phyloP scores from a whole-genome alignment of 2,888 invertebrate species.

The Melikaiella ostensackeni region DNA sequence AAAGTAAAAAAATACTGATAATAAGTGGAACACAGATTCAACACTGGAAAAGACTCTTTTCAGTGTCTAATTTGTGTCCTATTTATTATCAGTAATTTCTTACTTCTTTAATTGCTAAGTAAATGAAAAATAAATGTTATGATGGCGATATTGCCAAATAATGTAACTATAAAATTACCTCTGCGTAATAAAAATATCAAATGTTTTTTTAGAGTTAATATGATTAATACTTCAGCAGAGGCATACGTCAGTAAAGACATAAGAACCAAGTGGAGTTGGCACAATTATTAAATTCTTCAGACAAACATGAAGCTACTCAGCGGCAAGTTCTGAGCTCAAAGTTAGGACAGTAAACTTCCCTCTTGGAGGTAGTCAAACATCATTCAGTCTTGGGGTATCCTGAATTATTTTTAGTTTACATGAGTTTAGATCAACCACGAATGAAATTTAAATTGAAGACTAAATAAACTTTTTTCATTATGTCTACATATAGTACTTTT shows the following conservation, averaged over 20 bases:
- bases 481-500: too few relatives aligned
- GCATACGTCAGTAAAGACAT: neutral
- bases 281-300: neutral
- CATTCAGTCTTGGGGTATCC: constrained; percentile 63
- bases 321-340: constrained; percentile 53
- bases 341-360: constrained; percentile 70
- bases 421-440: neutral
- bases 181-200: neutral
- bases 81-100: neutral
- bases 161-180: neutral
- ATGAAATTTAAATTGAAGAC: too few relatives aligned
- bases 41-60: too few relatives aligned
- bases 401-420: constrained; percentile 57
- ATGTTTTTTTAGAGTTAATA: neutral
- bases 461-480: too few relatives aligned
- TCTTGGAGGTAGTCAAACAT: constrained; percentile 68
- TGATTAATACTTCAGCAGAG: neutral
- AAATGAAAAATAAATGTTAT: neutral
- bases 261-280: neutral
- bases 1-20: too few relatives aligned
- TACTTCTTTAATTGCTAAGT: neutral
- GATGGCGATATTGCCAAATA: neutral
- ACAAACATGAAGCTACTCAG: neutral
- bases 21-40: too few relatives aligned
- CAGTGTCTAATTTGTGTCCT: too few relatives aligned